Percentiles rank a stretch among this genome's conserved stretches.
These are phyloP conservation scores for Agriopis marginaria DNA, from an alignment of 2,888 invertebrate species.

Conservation along the genomic window DNA sequence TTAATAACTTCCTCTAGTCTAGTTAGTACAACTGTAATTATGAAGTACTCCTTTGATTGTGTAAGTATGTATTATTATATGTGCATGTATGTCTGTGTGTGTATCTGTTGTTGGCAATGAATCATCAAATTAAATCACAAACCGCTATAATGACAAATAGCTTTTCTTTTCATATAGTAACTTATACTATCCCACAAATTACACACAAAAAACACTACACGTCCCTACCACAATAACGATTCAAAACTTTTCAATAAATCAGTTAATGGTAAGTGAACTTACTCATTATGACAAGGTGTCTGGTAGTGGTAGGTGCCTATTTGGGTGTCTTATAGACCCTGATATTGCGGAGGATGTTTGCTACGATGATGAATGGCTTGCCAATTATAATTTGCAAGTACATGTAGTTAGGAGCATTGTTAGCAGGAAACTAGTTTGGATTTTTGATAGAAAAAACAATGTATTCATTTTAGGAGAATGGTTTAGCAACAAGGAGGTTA, in stretches of 20 bases:
- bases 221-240: neutral
- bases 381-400: constrained; percentile 8
- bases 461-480: neutral
- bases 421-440: neutral
- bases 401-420: constrained; percentile 5
- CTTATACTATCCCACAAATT: neutral
- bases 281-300: neutral
- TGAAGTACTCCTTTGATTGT: neutral
- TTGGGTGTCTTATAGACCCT: constrained; percentile 2
- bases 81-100: neutral
- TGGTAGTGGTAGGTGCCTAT: constrained; percentile 1
- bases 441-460: neutral
- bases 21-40: no score
- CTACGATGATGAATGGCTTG: constrained; percentile 4
- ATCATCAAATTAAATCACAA: constrained; percentile 20
- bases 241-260: neutral
- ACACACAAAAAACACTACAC: neutral
- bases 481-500: no score
- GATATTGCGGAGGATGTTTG: neutral
- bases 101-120: constrained; percentile 2
- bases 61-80: neutral
- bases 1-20: no score
- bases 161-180: constrained; percentile 10
- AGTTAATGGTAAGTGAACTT: neutral
- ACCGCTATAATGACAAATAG: constrained; percentile 27